A percentile compares a stretch with the other conserved stretches of the same genome.
phyloP scores from a whole-genome alignment of 2,888 invertebrate species.

The Heliconius ethilla region DNA sequence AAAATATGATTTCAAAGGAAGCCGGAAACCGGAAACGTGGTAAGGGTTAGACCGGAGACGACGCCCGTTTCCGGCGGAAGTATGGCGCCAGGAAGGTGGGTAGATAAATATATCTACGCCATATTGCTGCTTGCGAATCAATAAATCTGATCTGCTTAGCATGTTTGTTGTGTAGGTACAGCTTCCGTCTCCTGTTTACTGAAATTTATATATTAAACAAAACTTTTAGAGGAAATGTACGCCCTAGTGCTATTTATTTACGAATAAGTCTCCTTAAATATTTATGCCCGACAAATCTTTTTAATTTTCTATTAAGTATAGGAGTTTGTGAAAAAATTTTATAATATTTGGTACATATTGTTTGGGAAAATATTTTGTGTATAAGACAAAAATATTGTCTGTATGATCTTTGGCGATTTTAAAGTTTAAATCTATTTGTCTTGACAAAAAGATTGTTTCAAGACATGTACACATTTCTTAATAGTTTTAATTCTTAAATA shows the following conservation, averaged over 20 bases:
- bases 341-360: no score
- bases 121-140: slow-evolving; percentile 76
- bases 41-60: slow-evolving; percentile 81
- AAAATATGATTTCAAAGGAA: slow-evolving; percentile 75
- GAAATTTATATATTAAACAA: slow-evolving; percentile 32
- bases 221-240: neutral
- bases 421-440: no score
- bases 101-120: slow-evolving; percentile 77
- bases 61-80: slow-evolving; percentile 79
- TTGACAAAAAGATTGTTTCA: no score
- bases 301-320: neutral
- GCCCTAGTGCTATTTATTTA: no score
- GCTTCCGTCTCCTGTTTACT: slow-evolving; percentile 77
- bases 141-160: slow-evolving; percentile 79
- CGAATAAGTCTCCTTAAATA: neutral
- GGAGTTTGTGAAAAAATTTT: neutral
- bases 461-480: no score
- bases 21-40: slow-evolving; percentile 79
- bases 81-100: slow-evolving; percentile 77
- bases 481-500: neutral
- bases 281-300: neutral
- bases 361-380: no score
- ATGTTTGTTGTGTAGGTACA: slow-evolving; percentile 61
- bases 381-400: no score
- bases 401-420: no score